These are phyloP conservation scores for Rynchops niger DNA, from an alignment of 2,113 vertebrate species.

Conservation along the genomic window DNA sequence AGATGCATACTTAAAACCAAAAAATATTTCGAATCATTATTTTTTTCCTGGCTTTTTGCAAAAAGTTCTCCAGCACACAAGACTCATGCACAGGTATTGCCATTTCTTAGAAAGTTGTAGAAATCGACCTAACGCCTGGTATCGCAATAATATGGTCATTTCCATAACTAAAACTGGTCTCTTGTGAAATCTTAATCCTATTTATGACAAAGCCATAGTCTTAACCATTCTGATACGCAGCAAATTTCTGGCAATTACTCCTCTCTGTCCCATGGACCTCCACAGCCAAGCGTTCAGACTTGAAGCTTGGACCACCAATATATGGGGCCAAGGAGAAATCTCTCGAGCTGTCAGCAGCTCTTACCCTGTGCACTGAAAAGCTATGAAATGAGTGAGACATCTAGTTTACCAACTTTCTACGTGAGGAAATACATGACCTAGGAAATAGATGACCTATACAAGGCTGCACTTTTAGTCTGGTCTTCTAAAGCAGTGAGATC, in stretches of 20 bases:
- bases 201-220: background rate
- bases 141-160: background rate
- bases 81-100: background rate
- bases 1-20: background rate
- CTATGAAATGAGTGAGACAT: background rate
- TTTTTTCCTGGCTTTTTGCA: background rate
- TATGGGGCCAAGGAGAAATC: background rate
- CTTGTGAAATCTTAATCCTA: background rate
- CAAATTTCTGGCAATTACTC: background rate
- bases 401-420: background rate
- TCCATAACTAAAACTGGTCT: background rate
- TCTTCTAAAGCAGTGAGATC: background rate
- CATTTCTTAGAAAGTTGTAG: background rate
- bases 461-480: background rate
- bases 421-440: background rate
- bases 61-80: background rate
- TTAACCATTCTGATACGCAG: background rate
- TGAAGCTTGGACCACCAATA: background rate
- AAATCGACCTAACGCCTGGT: background rate
- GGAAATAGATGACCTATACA: background rate
- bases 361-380: background rate
- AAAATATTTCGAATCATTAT: background rate
- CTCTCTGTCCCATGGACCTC: background rate
- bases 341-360: background rate
- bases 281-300: background rate